phyloP scores from a whole-genome alignment of 2,113 vertebrate genomes.

The Chaetops frenatus region DNA sequence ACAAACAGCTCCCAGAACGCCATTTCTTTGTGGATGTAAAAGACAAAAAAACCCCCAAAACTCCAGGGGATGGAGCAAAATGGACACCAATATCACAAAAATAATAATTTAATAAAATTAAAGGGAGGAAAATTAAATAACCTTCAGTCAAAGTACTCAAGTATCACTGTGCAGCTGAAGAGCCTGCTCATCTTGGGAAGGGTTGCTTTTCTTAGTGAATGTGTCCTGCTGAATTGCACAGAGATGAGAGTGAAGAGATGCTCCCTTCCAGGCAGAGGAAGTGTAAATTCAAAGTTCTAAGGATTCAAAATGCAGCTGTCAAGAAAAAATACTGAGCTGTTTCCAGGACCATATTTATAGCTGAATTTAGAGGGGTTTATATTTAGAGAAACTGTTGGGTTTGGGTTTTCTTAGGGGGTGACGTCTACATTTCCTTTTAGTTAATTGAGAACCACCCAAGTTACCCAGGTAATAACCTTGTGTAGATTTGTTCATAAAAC shows the following conservation, averaged over 20 bases:
- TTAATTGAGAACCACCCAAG: not conserved
- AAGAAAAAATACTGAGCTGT: not conserved
- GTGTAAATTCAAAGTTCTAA: not conserved
- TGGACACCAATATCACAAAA: not conserved
- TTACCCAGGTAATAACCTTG: not conserved
- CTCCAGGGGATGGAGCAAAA: not conserved
- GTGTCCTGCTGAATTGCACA: not conserved
- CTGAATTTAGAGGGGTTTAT: not conserved
- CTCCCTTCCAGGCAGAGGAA: not conserved
- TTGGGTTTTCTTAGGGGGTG: accelerated
- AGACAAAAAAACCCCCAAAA: not conserved
- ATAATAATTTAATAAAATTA: not conserved
- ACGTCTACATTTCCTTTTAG: not conserved
- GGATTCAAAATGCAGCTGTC: not conserved
- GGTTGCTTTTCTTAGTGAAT: not conserved
- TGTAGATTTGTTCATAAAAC: not conserved
- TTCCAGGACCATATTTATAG: not conserved
- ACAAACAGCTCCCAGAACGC: not conserved
- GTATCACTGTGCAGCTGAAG: not conserved
- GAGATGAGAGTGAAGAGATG: not conserved
- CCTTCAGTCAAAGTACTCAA: not conserved
- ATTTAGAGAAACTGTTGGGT: not conserved
- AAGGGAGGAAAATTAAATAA: not conserved
- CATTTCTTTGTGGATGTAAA: not conserved
- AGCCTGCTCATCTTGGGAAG: not conserved